Evolutionary conservation across 2,888 invertebrate genomes (phyloP).

Genomic region (Epinotia nisella): DNA sequence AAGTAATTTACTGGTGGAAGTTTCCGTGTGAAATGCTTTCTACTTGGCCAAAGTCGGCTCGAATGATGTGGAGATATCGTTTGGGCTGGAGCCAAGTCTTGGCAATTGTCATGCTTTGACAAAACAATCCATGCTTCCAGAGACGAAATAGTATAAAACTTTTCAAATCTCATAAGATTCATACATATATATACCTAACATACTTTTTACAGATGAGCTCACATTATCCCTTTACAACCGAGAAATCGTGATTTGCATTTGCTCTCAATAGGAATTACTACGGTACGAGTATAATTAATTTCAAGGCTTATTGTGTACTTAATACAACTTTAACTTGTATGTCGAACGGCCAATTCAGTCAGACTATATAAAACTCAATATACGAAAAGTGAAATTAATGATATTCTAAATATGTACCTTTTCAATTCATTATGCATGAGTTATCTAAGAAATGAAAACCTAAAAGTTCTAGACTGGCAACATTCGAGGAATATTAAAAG

Average conservation of each 20-base stretch:
- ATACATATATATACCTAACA: background rate
- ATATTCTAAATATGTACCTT: constrained; percentile 5
- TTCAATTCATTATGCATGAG: constrained; percentile 37
- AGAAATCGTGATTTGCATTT: too few relatives aligned
- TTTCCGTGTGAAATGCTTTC: constrained; percentile 30
- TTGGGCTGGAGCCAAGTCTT: constrained; percentile 38
- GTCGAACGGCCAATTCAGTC: constrained; percentile 3
- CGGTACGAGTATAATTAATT: background rate
- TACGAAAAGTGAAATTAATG: constrained; percentile 15
- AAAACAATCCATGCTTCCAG: constrained; percentile 28
- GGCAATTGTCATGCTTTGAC: constrained; percentile 39
- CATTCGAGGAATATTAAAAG: constrained; percentile 23
- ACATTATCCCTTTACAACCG: too few relatives aligned
- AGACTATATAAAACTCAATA: constrained; percentile 8
- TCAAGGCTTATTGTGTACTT: background rate
- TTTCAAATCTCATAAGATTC: background rate
- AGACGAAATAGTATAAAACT: constrained; percentile 18
- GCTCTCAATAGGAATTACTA: background rate
- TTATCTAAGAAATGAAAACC: constrained; percentile 27
- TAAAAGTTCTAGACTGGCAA: constrained; percentile 32
- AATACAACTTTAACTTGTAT: constrained; percentile 8
- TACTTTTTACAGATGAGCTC: background rate
- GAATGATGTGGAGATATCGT: constrained; percentile 29
- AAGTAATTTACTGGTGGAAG: constrained; percentile 29
- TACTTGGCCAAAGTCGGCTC: constrained; percentile 22